Evolutionary conservation across 1,140 invertebrate species (phyloP), one percentile per base, ranked within the genome.

Genomic region (Wasmannia auropunctata): DNA sequence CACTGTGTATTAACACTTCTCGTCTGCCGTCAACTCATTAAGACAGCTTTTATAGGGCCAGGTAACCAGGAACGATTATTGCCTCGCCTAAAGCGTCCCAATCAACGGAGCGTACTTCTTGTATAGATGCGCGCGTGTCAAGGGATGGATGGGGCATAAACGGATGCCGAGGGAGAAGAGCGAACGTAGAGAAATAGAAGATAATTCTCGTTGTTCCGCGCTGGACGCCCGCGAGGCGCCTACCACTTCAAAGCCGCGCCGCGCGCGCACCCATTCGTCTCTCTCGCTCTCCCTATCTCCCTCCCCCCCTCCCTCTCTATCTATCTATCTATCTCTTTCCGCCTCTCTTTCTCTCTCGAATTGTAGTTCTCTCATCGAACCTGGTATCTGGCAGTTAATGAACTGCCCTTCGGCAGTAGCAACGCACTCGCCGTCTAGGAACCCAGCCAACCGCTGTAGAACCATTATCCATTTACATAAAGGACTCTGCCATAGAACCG

Each of bases 401-500:
- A 92, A 92, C 91, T 91, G 85, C 87, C 91, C 90, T 90, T 90
- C 86, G 89, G 89, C 89, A 85, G 70, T 90, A 43, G 86, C 70
- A 77, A 86, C 87, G 69, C 54, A 86, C 77, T 75, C 65, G 69
- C 60, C 75, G 60, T 86, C 88, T 87, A 90, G 80, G 89, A 90
- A 72, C 43, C 65, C 11, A 37, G 62, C 88, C 76, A 83, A 90
- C 76, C 76, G 49, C 77, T 65, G 60, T 60, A 74, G 22, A 69
- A 70, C 80, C 79, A 91, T 91, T 91, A 91, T 91, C 88, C 86
- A 91, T 91, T 89, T 91, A 91, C 88, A 89, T 90, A 90, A 90
- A 90, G 83, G 77, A 46, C n/a, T n/a, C n/a, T n/a, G n/a, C 77
- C 63, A 22, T 86, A 31, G 37, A 56, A 81, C 16, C 80, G 31